Conservation (phyloP, 2,888 invertebrate species). For the Epirrita christyi region DNA sequence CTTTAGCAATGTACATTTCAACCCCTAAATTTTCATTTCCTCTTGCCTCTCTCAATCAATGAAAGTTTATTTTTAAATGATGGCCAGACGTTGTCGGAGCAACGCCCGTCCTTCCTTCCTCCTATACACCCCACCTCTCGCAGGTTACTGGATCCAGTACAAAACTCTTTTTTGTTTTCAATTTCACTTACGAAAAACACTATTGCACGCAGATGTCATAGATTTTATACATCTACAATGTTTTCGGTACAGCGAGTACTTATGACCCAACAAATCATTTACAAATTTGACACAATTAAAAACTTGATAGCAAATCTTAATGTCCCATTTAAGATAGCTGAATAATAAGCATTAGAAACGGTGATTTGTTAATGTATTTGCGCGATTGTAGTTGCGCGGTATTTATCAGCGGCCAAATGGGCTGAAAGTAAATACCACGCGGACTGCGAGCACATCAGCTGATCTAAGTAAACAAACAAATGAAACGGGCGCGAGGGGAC, state of each 20-base stretch:
- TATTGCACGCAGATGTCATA: neutral
- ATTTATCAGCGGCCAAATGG: slow-evolving; percentile 13
- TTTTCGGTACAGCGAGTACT: slow-evolving; percentile 10
- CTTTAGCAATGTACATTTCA: slow-evolving; percentile 1
- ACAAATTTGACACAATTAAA: slow-evolving; percentile 31
- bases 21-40: slow-evolving; percentile 18
- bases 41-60: slow-evolving; percentile 44
- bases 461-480: slow-evolving; percentile 71
- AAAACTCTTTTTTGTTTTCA: slow-evolving; percentile 1
- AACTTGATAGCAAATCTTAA: slow-evolving; percentile 24
- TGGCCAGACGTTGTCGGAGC: slow-evolving; percentile 51
- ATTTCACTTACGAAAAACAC: neutral
- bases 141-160: slow-evolving; percentile 12
- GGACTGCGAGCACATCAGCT: slow-evolving; percentile 65
- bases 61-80: slow-evolving; percentile 50
- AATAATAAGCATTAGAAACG: slow-evolving; percentile 14
- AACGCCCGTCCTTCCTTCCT: slow-evolving; percentile 74
- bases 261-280: slow-evolving; percentile 19
- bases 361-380: slow-evolving; percentile 14
- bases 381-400: slow-evolving; percentile 4
- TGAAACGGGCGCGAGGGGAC: slow-evolving; percentile 44
- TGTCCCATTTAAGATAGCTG: slow-evolving; percentile 7
- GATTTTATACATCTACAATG: slow-evolving; percentile 11
- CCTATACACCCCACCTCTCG: slow-evolving; percentile 52
- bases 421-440: slow-evolving; percentile 46